Conservation (phyloP, 2,113 vertebrate genomes). For the Stercorarius parasiticus region DNA sequence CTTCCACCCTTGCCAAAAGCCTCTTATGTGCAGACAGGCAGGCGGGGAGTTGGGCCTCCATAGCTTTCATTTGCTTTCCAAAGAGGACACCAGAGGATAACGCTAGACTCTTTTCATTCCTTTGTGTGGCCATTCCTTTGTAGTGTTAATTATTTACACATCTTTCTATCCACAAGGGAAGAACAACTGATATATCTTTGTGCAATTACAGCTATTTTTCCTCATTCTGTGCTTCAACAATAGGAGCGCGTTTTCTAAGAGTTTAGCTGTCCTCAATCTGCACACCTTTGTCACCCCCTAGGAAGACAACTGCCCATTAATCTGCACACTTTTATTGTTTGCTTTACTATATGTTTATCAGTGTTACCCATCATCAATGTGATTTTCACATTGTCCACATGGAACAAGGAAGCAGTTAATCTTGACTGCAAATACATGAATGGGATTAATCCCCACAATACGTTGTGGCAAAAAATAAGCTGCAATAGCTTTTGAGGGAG, state of each 20-base stretch:
- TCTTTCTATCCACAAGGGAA: not conserved
- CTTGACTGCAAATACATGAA: not conserved
- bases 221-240: not conserved
- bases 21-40: not conserved
- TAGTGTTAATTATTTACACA: not conserved
- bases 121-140: not conserved
- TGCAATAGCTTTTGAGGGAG: not conserved
- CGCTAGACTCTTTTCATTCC: not conserved
- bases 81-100: not conserved
- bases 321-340: not conserved
- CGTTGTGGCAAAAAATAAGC: not conserved
- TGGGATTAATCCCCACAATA: not conserved
- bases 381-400: not conserved
- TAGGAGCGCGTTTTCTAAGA: not conserved
- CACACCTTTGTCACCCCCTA: not conserved
- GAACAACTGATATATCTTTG: not conserved
- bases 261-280: not conserved
- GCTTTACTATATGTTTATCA: accelerated
- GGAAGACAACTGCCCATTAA: not conserved
- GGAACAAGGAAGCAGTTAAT: not conserved
- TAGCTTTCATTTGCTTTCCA: not conserved
- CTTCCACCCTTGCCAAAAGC: not conserved
- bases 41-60: not conserved
- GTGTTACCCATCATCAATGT: not conserved
- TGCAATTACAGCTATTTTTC: not conserved